Evolutionary conservation across 2,888 invertebrate species (phyloP).

Genomic region (Mimas tiliae): DNA sequence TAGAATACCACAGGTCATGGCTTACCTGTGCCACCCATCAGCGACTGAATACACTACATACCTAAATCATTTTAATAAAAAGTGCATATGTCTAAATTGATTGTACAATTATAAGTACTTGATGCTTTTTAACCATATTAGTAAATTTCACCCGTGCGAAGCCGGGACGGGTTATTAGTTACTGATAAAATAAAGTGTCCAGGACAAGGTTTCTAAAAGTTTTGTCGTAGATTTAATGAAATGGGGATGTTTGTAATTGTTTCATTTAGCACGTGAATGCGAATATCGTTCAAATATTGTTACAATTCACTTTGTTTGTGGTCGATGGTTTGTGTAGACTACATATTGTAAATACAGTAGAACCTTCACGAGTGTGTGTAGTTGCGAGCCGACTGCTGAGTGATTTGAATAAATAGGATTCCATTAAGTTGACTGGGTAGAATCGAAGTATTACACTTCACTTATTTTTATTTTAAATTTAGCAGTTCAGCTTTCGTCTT

Average conservation of each 20-base stretch:
- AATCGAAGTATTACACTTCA: too few species aligned
- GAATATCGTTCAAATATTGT: slow-evolving; percentile 46
- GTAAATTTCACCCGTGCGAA: too few species aligned
- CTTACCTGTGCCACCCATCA: too few species aligned
- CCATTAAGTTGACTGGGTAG: background rate
- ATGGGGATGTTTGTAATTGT: slow-evolving; percentile 41
- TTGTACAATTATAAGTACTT: too few species aligned
- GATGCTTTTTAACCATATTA: too few species aligned
- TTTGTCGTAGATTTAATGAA: background rate
- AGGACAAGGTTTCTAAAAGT: background rate
- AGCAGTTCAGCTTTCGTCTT: background rate
- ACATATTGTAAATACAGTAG: slow-evolving; percentile 39
- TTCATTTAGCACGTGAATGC: slow-evolving; percentile 45
- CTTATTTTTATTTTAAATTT: too few species aligned
- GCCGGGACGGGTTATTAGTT: background rate
- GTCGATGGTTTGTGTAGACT: slow-evolving; percentile 38
- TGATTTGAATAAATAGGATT: slow-evolving; percentile 7
- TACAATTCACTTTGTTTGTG: slow-evolving; percentile 39
- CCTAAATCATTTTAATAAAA: too few species aligned
- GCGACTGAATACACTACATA: too few species aligned
- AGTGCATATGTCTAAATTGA: too few species aligned
- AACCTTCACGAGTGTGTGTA: slow-evolving; percentile 16
- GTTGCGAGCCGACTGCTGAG: background rate
- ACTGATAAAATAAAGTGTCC: background rate
- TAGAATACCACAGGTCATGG: too few species aligned